Percentiles rank a stretch among this genome's conserved stretches.
Conservation (phyloP, 1,140 invertebrate species). For the Aphelinus atriplicis region DNA sequence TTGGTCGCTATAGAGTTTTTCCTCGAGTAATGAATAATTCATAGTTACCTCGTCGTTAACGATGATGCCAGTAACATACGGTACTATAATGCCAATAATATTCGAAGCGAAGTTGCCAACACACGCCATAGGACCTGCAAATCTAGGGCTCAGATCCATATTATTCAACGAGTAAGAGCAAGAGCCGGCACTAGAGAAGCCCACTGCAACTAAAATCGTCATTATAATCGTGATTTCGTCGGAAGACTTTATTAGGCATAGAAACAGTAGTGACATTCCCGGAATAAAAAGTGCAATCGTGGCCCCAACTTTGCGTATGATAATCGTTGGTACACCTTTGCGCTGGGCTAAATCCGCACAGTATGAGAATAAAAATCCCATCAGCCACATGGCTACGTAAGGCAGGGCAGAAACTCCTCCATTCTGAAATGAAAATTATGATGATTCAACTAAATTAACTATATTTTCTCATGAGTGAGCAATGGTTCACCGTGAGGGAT, state of each 20-base stretch:
- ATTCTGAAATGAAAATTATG: constrained; percentile 66
- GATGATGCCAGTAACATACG: constrained; percentile 64
- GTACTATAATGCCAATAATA: constrained; percentile 71
- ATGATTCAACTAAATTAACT: too few species aligned
- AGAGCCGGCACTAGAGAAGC: constrained; percentile 69
- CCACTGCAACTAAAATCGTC: constrained; percentile 67
- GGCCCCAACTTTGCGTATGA: constrained; percentile 74
- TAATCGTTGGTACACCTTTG: constrained; percentile 66
- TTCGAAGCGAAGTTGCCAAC: constrained; percentile 74
- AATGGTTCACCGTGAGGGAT: too few species aligned
- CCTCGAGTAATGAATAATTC: too few species aligned
- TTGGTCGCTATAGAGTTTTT: not conserved
- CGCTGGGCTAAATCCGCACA: constrained; percentile 71
- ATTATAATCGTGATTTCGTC: constrained; percentile 58
- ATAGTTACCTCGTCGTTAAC: constrained; percentile 56
- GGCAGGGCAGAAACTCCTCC: constrained; percentile 81
- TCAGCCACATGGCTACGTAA: constrained; percentile 78
- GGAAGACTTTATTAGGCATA: constrained; percentile 48
- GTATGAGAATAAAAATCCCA: constrained; percentile 74
- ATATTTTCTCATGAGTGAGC: too few species aligned
- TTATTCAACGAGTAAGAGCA: constrained; percentile 71
- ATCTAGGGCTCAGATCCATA: constrained; percentile 73
- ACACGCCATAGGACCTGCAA: constrained; percentile 73
- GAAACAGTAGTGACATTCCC: constrained; percentile 59
- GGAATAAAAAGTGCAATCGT: constrained; percentile 69